Evolutionary conservation across 2,797 vertebrate species (phyloP), one percentile per base, ranked within the genome.

Genomic region (Nyctalus aviator): DNA sequence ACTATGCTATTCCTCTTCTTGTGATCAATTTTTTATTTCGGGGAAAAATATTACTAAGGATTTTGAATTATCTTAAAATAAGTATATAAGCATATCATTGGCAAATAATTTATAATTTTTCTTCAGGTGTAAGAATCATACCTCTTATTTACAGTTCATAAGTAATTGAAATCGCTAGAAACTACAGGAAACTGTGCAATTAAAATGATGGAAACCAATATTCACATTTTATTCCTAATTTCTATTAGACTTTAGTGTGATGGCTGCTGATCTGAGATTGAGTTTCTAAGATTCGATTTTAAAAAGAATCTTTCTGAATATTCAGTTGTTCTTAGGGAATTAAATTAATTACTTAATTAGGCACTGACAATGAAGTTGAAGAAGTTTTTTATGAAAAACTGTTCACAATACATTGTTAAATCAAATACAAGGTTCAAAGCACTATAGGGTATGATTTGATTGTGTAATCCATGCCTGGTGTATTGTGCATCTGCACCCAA

Each of bases 61-160:
- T 73, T 89, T 73, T 68, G 64, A 92, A 73, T 78, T 62, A 59
- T 5, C 50, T 86, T 64, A 69, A 48, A 82, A 68, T 55, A 81
- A 55, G n/a, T 50, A 64, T 79, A 78, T 76, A 96, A 95, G 94
- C 64, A 72, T 93, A 79, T 87, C 66, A 72, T 84, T 94, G 93
- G 59, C 77, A 83, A 86, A 86, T 96, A 94, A 96, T 95, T 96
- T 59, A 75, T 71, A 64, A 92, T 91, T 96, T 86, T 82, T 96
- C 90, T 95, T 93, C 78, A 30, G 21, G 27, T 93, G 37, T 27
- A 76, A 96, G 62, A 95, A 84, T 84, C 76, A 57, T 23, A 91
- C 84, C 93, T 96, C 82, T 95, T 95, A 88, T 95, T 91, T 91
- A 78, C 78, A 73, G 90, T 87, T 91, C 87, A 78, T 32, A n/a